phyloP scores from a whole-genome alignment of 2,113 vertebrate species.

The Urocolius indicus region DNA sequence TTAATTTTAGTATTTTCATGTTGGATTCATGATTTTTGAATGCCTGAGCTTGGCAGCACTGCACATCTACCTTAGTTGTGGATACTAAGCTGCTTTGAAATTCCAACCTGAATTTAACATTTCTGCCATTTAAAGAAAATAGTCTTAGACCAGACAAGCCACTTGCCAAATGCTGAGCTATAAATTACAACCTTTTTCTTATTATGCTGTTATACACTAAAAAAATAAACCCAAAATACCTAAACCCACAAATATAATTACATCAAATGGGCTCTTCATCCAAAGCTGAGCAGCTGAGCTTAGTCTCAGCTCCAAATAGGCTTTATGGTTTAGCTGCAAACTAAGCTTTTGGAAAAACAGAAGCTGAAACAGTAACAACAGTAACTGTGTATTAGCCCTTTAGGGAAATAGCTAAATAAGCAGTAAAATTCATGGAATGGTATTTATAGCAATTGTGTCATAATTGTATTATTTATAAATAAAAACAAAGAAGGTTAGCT shows the following conservation, averaged over 20 bases:
- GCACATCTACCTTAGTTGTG: constrained; percentile 11
- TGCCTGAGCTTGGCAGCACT: background rate
- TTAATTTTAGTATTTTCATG: background rate
- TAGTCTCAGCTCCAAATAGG: background rate
- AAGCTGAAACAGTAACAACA: constrained; percentile 18
- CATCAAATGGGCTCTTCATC: background rate
- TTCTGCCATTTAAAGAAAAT: constrained; percentile 7
- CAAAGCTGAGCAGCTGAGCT: background rate
- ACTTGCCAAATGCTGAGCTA: constrained; percentile 18
- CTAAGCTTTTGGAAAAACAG: constrained; percentile 1
- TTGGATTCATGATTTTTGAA: background rate
- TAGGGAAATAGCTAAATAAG: constrained; percentile 44
- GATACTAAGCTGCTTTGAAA: constrained; percentile 31
- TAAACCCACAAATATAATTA: constrained; percentile 68
- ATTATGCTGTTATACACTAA: constrained; percentile 15
- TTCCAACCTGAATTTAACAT: constrained; percentile 40
- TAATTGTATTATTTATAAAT: constrained; percentile 28
- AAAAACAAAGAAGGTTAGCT: background rate
- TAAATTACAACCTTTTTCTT: constrained; percentile 62
- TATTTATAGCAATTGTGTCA: constrained; percentile 6
- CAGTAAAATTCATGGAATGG: constrained; percentile 36
- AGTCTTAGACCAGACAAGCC: background rate
- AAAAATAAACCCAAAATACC: constrained; percentile 46
- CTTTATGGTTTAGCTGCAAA: background rate
- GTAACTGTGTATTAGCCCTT: background rate